Conservation (phyloP, 2,113 vertebrate genomes). For the Plestiodon gilberti region DNA sequence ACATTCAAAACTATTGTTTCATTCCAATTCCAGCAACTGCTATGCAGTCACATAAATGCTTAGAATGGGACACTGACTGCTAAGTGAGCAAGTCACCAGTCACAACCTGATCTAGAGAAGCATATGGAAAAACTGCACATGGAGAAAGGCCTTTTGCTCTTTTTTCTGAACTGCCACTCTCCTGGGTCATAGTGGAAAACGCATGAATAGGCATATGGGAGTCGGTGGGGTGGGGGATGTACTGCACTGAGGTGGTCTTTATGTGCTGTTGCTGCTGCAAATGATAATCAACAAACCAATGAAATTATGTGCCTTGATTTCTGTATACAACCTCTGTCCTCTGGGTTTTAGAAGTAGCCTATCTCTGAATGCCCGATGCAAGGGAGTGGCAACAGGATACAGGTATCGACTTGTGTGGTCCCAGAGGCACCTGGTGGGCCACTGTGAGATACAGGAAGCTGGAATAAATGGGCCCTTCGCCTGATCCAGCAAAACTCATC, state of each 20-base stretch:
- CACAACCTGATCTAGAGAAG: neutral
- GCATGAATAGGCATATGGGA: neutral
- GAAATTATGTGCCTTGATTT: neutral
- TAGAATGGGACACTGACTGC: neutral
- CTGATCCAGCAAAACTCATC: too few relatives aligned
- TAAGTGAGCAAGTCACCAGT: neutral
- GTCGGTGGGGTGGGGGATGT: neutral
- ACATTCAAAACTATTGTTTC: neutral
- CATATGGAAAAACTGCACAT: neutral
- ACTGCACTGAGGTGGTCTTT: neutral
- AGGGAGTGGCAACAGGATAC: too few relatives aligned
- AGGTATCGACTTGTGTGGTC: too few relatives aligned
- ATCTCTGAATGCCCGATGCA: too few relatives aligned
- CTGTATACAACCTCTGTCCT: too few relatives aligned
- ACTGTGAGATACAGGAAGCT: too few relatives aligned
- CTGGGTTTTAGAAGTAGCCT: too few relatives aligned
- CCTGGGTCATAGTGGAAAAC: neutral
- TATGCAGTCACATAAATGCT: neutral
- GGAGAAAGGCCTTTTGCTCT: neutral
- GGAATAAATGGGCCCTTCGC: too few relatives aligned
- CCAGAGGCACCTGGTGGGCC: too few relatives aligned
- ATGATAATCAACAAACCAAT: neutral
- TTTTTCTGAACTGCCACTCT: neutral
- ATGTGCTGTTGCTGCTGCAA: neutral
- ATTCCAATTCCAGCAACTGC: neutral